phyloP scores from a whole-genome alignment of 2,888 invertebrate genomes.

The Eurytoma adleriae region DNA sequence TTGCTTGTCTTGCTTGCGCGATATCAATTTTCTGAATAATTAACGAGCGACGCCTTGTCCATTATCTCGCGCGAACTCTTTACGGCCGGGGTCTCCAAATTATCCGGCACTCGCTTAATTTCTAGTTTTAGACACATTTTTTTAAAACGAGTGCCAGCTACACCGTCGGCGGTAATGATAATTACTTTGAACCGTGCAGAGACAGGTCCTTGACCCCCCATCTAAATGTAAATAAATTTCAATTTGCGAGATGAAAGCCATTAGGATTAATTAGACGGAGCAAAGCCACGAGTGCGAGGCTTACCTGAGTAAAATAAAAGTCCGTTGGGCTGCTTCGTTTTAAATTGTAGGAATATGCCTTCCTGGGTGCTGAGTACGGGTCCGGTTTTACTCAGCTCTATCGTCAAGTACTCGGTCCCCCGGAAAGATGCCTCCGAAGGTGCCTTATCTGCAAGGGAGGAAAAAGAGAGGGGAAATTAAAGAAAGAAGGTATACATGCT shows the following conservation, averaged over 20 bases:
- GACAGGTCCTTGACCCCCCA: neutral
- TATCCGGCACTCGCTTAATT: too few species aligned
- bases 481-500: neutral
- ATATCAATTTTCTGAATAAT: constrained; percentile 46
- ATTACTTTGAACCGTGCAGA: too few species aligned
- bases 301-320: constrained; percentile 94
- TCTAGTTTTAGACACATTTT: too few species aligned
- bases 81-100: constrained; percentile 8
- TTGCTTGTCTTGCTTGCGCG: constrained; percentile 7
- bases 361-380: constrained; percentile 94
- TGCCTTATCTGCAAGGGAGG: constrained; percentile 87
- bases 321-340: constrained; percentile 93
- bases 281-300: constrained; percentile 56
- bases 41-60: constrained; percentile 29
- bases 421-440: constrained; percentile 96
- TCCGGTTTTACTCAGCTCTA: constrained; percentile 91
- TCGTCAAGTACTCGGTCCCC: constrained; percentile 93
- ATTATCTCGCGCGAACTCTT: constrained; percentile 33
- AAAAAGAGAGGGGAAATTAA: neutral
- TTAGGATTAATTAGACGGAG: constrained; percentile 30
- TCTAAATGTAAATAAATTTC: constrained; percentile 3
- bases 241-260: constrained; percentile 17
- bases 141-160: too few species aligned
- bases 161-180: too few species aligned
- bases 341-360: constrained; percentile 93